Evolutionary conservation across 2,888 invertebrate genomes (phyloP).

Genomic region (Hydrotaea cyrtoneurina): DNA sequence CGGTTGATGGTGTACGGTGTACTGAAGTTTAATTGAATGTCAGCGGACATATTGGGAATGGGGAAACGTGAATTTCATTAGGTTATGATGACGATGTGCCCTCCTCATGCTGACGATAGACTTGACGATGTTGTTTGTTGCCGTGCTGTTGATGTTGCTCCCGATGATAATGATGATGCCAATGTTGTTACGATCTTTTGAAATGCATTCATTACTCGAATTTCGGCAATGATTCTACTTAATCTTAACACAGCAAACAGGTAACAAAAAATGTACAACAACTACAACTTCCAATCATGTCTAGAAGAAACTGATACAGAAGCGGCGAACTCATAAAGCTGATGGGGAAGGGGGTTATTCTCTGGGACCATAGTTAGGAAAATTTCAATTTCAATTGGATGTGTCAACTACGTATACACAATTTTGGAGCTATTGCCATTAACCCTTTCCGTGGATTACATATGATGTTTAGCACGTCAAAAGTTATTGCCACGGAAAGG

Average conservation of each 20-base stretch:
- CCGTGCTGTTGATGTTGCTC: conserved; percentile 41
- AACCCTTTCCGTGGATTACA: too few species aligned
- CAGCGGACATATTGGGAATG: conserved; percentile 56
- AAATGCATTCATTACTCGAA: conserved; percentile 26
- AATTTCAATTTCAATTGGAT: too few species aligned
- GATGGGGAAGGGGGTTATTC: too few species aligned
- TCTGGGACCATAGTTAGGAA: too few species aligned
- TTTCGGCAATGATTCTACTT: conserved; percentile 56
- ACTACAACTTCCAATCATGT: conserved; percentile 24
- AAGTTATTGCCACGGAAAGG: too few species aligned
- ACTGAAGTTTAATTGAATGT: conserved; percentile 58
- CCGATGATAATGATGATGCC: background rate
- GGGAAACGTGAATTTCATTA: conserved; percentile 46
- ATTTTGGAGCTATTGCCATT: too few species aligned
- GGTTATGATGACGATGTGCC: conserved; percentile 36
- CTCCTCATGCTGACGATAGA: too few species aligned
- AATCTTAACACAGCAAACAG: conserved; percentile 19
- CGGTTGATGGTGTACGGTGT: background rate
- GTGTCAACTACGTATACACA: too few species aligned
- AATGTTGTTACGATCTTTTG: conserved; percentile 19
- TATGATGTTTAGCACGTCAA: too few species aligned
- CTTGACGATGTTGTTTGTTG: too few species aligned
- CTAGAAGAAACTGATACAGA: conserved; percentile 38
- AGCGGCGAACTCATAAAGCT: background rate
- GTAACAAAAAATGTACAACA: conserved; percentile 19